Evolutionary conservation across 1,140 invertebrate genomes (phyloP), one percentile per base, ranked within the genome.

Genomic region (Epicauta chinensis): DNA sequence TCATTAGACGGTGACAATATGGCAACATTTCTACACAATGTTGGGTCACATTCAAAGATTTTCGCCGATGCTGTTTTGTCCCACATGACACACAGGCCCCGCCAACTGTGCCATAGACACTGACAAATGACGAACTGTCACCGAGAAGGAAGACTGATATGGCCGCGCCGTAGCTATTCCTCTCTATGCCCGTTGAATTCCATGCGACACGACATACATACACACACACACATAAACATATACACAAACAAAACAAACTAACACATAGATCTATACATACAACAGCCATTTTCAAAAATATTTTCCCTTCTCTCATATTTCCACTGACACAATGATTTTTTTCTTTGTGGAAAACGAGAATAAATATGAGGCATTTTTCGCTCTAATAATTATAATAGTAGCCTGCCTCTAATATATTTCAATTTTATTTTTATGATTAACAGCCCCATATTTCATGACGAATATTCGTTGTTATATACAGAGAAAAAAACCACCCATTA

Each of bases 91-190:
- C 63, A 57, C 60, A 62, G 63, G 48, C 62, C 58, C 64, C 62
- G 63, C 66, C 65, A 68, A 68, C 67, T 67, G 67, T 68, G 67
- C 63, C 61, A 58, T 47, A 52, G 68, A 70, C 68, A 69, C 65
- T 68, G 67, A 70, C 67, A 70, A 69, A 70, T 70, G 68, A 70
- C 67, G 67, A 67, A 69, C 64, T 69, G 68, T 70, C 68, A 70
- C 63, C 66, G 67, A 61, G 67, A 70, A 70, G 61, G 65, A 70
- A 70, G 68, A 70, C 67, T 69, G 64, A 70, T 70, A 70, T 70
- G 67, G 68, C 66, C 61, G 67, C 65, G 60, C 63, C 61, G 60
- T 53, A 44, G 60, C 58, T 59, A 60, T 66, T 65, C 58, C 61
- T 62, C 32, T 34, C 63, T 62, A 61, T 67, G 62, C 56, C 54